Percentiles rank a stretch among this genome's conserved stretches.
Evolutionary conservation across 2,797 vertebrate genomes (phyloP).

Genomic region (Atherinosoma microstoma): DNA sequence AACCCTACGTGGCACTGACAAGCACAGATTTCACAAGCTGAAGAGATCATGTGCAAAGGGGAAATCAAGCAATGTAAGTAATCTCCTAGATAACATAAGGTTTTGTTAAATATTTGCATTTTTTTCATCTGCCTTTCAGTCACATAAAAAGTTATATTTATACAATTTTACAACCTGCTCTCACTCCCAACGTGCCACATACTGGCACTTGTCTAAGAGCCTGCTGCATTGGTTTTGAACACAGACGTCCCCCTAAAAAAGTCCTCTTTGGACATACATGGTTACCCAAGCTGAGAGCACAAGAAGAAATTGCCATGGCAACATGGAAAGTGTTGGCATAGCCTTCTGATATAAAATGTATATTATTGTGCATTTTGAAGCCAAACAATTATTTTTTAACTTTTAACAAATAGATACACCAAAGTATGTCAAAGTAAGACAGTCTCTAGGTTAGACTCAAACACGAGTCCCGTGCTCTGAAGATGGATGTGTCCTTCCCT

Average conservation of each 20-base stretch:
- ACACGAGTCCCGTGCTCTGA: not conserved
- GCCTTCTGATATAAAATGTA: not conserved
- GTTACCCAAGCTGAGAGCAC: not conserved
- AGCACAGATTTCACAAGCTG: slow-evolving; percentile 42
- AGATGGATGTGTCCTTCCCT: not conserved
- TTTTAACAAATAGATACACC: too few species aligned
- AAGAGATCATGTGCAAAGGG: slow-evolving; percentile 32
- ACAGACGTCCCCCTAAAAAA: not conserved
- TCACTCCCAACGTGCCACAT: not conserved
- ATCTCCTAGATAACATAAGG: slow-evolving; percentile 38
- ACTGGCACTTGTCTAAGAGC: not conserved
- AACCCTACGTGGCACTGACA: slow-evolving; percentile 55
- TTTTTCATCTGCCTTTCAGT: slow-evolving; percentile 14
- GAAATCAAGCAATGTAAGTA: slow-evolving; percentile 40
- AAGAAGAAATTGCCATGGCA: not conserved
- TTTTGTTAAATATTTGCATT: slow-evolving; percentile 12
- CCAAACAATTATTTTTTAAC: too few species aligned
- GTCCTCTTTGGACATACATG: not conserved
- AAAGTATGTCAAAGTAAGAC: not conserved
- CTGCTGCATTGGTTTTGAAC: not conserved
- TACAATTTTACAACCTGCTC: not conserved
- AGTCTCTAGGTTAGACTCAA: not conserved
- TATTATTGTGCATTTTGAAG: not conserved
- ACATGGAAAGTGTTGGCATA: not conserved
- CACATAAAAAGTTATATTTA: slow-evolving; percentile 11